These are phyloP conservation scores for Ylistrum balloti DNA, from an alignment of 1,140 invertebrate genomes.

Conservation along the genomic window DNA sequence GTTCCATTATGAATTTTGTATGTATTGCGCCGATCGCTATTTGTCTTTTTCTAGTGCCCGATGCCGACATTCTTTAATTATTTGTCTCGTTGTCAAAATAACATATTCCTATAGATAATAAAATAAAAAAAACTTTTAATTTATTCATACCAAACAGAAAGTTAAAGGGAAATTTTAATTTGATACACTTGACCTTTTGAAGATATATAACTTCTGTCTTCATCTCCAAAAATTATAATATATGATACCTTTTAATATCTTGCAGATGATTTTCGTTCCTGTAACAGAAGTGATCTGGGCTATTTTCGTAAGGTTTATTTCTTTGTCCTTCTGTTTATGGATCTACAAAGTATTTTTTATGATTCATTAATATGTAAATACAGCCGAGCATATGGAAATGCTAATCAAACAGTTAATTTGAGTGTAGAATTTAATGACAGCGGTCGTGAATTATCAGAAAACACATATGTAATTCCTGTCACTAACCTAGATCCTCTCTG, in stretches of 20 bases:
- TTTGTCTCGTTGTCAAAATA: not conserved
- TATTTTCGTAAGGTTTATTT: too few species aligned
- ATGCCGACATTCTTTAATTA: too few species aligned
- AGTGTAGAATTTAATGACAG: not conserved
- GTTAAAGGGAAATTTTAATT: not conserved
- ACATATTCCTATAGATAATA: not conserved
- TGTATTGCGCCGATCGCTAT: not conserved
- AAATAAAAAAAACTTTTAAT: not conserved
- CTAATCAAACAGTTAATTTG: too few species aligned
- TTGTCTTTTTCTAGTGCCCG: too few species aligned
- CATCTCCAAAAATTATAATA: not conserved
- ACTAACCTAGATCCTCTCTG: not conserved
- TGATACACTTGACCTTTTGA: not conserved
- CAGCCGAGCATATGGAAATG: too few species aligned
- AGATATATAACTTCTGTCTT: not conserved
- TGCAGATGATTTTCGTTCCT: too few species aligned
- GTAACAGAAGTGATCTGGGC: too few species aligned
- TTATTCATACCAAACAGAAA: too few species aligned
- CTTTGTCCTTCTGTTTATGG: not conserved
- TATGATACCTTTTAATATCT: too few species aligned
- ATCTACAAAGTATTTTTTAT: not conserved
- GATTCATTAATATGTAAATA: slow-evolving; percentile 9
- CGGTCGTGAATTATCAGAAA: not conserved
- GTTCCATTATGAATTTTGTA: not conserved
- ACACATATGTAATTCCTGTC: not conserved